Conservation (phyloP, 1,140 invertebrate genomes). For the Vanessa tameamea region DNA sequence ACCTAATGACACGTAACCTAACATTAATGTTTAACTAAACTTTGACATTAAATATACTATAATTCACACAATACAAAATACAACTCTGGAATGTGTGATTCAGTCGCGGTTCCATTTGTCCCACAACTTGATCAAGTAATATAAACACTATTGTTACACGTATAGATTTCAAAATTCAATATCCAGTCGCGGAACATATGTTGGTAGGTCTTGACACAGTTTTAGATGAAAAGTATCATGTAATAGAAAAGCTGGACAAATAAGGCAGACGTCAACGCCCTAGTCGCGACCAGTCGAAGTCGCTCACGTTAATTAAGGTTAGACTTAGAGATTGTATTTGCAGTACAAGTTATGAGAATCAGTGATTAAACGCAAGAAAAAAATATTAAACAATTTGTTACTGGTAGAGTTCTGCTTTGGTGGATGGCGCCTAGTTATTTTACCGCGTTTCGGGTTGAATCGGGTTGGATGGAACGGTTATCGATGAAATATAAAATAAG, state of each 20-base stretch:
- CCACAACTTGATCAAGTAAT: background rate
- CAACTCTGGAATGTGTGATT: too few species aligned
- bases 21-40: too few species aligned
- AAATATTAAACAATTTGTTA: too few species aligned
- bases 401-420: too few species aligned
- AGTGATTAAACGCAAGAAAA: too few species aligned
- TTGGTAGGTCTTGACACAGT: conserved; percentile 31
- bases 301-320: conserved; percentile 51
- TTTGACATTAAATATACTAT: too few species aligned
- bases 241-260: conserved; percentile 33
- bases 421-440: too few species aligned
- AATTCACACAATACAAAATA: too few species aligned
- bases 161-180: background rate
- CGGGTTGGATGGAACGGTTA: too few species aligned
- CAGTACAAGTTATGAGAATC: conserved; percentile 7
- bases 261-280: conserved; percentile 41
- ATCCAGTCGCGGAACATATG: conserved; percentile 8
- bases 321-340: conserved; percentile 25
- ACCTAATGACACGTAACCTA: too few species aligned
- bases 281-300: conserved; percentile 27
- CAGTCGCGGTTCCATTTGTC: background rate
- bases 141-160: background rate
- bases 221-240: conserved; percentile 32
- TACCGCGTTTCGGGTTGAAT: too few species aligned
- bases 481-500: too few species aligned